Base-by-base conservation (phyloP, 2,113 vertebrate species). In the Myrmecophaga tridactyla region DNA sequence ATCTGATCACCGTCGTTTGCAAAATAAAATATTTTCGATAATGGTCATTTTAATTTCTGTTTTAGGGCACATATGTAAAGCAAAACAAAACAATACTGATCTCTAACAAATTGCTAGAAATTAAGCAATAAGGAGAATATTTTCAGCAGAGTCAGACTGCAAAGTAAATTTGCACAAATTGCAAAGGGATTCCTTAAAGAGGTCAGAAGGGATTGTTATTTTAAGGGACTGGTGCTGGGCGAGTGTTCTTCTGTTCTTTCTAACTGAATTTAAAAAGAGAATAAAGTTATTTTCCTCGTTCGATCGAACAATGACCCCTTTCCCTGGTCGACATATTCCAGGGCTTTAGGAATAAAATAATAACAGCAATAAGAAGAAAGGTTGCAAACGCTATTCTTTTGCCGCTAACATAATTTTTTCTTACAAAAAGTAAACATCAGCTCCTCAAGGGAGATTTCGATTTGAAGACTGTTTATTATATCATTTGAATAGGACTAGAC, bases 401-500 rank as follows among this genome's bases (percentile, higher is more conserved):
- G 72, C 53, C 95, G 88, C 94, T 96, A 97, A 97, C 80, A 46
- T 93, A 90, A 82, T 97, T 95, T 96, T 86, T n/a, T n/a, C n/a
- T 76, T 69, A 0, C 29, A 94, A 76, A 77, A 98, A 98, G 98
- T 98, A 98, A 98, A 98, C 98, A 98, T 97, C 96, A 97, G 98
- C 96, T 98, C 97, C 98, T 98, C 97, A 96, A 98, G 98, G 98
- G 97, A 98, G 98, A 98, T 98, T 98, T 98, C 97, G 97, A 98
- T 98, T 98, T 98, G 98, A 98, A 98, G 98, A 98, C 98, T 98
- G 98, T 98, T 99, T 98, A 99, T 99, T 98, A 98, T 98, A 99
- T 99, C 98, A 99, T 99, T 99, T 99, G 98, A 99, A 99, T 99
- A 99, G 99, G 98, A 98, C 98, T 98, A 98, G 98, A 98, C 98